Evolutionary conservation across 1,140 invertebrate species (phyloP).

Genomic region (Coenobita brevimanus): DNA sequence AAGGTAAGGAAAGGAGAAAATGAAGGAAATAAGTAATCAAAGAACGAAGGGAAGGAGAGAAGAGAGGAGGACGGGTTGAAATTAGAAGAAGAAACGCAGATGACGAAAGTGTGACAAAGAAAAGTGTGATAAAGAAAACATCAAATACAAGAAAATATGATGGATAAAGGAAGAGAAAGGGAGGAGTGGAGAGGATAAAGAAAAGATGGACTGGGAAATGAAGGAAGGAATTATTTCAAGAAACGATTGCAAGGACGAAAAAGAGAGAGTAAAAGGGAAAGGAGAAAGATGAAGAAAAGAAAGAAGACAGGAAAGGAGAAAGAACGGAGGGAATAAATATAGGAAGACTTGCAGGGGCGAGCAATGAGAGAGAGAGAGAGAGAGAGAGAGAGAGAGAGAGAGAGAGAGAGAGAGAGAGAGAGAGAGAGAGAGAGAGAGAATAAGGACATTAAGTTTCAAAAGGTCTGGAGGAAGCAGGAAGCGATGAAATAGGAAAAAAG

Average conservation of each 20-base stretch:
- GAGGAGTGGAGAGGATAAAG: neutral
- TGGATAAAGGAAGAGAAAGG: neutral
- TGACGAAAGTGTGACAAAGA: neutral
- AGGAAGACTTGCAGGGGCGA: neutral
- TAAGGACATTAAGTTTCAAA: neutral
- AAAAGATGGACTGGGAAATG: no score
- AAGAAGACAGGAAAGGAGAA: no score
- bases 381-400: neutral
- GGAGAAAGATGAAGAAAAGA: no score
- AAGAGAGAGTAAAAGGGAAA: no score
- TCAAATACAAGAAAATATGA: neutral
- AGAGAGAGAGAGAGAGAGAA: conserved; percentile 6
- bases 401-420: neutral
- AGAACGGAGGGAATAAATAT: neutral
- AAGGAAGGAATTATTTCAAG: no score
- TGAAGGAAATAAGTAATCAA: neutral
- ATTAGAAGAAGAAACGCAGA: neutral
- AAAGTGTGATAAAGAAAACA: neutral
- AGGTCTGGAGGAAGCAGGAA: neutral
- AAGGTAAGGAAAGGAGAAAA: no score
- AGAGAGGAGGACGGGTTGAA: neutral
- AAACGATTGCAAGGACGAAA: no score
- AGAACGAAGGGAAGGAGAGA: neutral
- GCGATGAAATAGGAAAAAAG: no score
- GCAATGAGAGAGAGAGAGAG: neutral